These are phyloP conservation scores for Hemiprocne comata DNA, from an alignment of 2,113 vertebrate species.

Conservation along the genomic window DNA sequence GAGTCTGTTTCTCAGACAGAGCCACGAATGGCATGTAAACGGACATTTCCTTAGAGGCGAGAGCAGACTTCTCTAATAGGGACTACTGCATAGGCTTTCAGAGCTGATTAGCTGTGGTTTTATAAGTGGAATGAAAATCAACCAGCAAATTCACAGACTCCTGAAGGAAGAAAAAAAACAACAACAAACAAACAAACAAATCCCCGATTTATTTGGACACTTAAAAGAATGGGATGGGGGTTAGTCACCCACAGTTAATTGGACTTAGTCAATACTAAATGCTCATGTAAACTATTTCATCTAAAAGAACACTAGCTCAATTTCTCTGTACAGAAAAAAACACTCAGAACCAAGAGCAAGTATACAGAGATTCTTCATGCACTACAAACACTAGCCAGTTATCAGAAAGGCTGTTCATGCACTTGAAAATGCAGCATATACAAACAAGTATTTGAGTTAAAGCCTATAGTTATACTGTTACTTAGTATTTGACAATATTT, in stretches of 20 bases:
- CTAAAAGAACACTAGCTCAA: neutral
- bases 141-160: neutral
- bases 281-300: neutral
- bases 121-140: neutral
- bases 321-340: neutral
- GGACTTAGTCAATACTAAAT: neutral
- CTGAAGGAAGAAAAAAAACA: neutral
- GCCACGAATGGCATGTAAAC: accelerated
- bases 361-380: neutral
- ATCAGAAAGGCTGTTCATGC: neutral
- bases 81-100: accelerated
- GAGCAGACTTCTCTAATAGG: neutral
- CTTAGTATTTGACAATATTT: neutral
- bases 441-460: neutral
- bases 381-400: neutral
- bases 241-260: neutral
- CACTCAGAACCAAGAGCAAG: neutral
- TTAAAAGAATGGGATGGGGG: neutral
- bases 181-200: neutral
- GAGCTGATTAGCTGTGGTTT: neutral
- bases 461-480: neutral
- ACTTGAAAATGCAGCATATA: neutral
- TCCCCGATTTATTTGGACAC: neutral
- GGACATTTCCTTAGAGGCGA: neutral
- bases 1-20: neutral